Base-by-base conservation (phyloP, 2,888 invertebrate genomes). In the Archaeoteleia sp. region DNA sequence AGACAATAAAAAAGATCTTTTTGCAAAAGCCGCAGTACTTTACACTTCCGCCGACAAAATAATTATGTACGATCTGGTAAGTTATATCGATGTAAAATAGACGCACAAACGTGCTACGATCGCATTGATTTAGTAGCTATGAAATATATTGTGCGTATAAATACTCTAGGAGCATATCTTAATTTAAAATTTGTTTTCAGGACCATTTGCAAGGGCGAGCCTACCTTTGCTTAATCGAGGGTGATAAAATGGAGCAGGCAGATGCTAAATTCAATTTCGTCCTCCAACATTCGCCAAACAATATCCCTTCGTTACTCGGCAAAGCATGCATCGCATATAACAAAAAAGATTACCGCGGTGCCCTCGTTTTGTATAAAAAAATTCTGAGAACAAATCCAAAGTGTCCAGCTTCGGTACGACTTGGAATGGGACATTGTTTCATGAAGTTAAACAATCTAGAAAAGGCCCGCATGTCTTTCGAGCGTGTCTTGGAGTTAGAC, bases 231-330 rank as follows among this genome's bases (percentile, higher is more conserved):
- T 89, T 99, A 5, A 88, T 98, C 25, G 99, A 99, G 88, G 98
- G 98, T 0, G 98, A 98, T 81, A 98, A 98, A 88, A 96, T 98
- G 95, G 98, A 99, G 70, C 98, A 99, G 87, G 99, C 99, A 0
- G 98, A 99, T 89, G 96, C 98, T 0, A 99, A 99, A 85, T 99
- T 99, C 84, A 98, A 99, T 87, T 99, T 99, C 86, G 98, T 99
- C 0, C 87, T 99, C 23, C 97, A 98, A 86, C 95, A 96, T 80
- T 94, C 94, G 0, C 95, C 95, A 1, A 96, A 95, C 78, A 98
- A 97, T 87, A 98, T 99, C 67, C 98, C 98, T 0, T 97, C 99
- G 0, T 87, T 98, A 57, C 89, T 99, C 40, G 99, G 99, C 8
- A 98, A 99, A 89, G 99, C 99, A 0, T 99, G 98, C 82, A 98